Conservation (phyloP, 2,797 vertebrate genomes). For the Bradypodion ventrale region DNA sequence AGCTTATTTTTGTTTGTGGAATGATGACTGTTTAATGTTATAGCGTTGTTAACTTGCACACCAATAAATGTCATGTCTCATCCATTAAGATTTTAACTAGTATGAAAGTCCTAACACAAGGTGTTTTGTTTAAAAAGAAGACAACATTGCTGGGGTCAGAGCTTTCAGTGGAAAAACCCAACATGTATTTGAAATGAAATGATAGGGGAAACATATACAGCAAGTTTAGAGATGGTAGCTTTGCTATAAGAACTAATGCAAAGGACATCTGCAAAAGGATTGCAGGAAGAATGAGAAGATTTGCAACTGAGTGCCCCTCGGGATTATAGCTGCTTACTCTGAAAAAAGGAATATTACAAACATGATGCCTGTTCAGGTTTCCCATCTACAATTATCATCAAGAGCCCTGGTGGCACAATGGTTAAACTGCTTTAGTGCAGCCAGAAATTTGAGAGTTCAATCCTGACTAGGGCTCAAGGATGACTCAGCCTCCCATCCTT, state of each 20-base stretch:
- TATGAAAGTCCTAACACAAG: not conserved
- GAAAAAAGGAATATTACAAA: not conserved
- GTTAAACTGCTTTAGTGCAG: no score
- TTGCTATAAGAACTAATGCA: not conserved
- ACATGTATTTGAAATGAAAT: not conserved
- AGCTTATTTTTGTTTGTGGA: not conserved
- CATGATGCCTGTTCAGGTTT: not conserved
- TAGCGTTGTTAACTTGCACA: not conserved
- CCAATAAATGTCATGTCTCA: conserved; percentile 10
- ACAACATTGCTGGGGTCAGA: no score
- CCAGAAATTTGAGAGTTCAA: no score
- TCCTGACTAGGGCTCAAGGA: no score
- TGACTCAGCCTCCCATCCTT: no score
- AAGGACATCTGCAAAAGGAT: not conserved
- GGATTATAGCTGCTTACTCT: not conserved
- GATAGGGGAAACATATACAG: not conserved
- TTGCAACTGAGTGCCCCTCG: not conserved
- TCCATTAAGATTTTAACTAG: not conserved
- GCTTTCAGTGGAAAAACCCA: not conserved
- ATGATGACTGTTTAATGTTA: not conserved
- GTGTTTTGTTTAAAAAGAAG: not conserved
- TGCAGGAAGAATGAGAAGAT: not conserved
- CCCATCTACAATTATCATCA: not conserved
- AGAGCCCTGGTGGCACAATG: no score
- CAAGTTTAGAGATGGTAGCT: not conserved